These are phyloP conservation scores for Dolomedes plantarius DNA, from an alignment of 2,888 invertebrate species.

Conservation along the genomic window DNA sequence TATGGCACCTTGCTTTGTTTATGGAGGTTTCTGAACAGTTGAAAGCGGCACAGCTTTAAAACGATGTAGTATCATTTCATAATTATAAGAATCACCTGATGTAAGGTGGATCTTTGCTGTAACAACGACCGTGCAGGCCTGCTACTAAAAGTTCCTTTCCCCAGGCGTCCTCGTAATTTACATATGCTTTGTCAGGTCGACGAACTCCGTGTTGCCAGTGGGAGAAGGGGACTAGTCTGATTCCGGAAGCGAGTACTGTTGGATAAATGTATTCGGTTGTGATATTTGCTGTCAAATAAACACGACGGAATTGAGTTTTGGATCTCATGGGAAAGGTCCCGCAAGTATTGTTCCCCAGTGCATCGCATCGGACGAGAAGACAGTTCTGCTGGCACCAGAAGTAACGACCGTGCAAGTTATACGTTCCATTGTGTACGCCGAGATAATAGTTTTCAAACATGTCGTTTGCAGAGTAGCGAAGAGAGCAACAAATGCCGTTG, in stretches of 20 bases:
- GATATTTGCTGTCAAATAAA: constrained; percentile 24
- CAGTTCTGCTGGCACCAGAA: constrained; percentile 26
- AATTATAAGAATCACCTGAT: neutral
- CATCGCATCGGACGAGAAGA: constrained; percentile 23
- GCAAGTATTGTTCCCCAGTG: neutral
- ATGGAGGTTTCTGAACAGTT: no score
- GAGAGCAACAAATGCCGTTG: constrained; percentile 61
- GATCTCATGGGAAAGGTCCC: constrained; percentile 13
- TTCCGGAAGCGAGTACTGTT: constrained; percentile 10
- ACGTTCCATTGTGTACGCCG: constrained; percentile 38
- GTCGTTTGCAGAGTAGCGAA: constrained; percentile 30
- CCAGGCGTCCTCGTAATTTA: neutral
- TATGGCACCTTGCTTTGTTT: no score
- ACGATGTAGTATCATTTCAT: no score
- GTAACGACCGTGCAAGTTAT: neutral
- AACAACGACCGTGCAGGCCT: constrained; percentile 51
- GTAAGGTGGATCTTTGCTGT: constrained; percentile 58
- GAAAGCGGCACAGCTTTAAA: no score
- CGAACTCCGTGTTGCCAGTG: constrained; percentile 21
- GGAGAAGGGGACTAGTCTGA: constrained; percentile 16
- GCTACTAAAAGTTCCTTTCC: neutral
- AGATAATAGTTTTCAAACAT: constrained; percentile 34
- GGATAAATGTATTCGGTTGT: constrained; percentile 33
- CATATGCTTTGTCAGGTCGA: neutral
- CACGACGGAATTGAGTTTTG: constrained; percentile 23